phyloP scores from a whole-genome alignment of 1,140 invertebrate genomes.

The Homalodisca vitripennis region DNA sequence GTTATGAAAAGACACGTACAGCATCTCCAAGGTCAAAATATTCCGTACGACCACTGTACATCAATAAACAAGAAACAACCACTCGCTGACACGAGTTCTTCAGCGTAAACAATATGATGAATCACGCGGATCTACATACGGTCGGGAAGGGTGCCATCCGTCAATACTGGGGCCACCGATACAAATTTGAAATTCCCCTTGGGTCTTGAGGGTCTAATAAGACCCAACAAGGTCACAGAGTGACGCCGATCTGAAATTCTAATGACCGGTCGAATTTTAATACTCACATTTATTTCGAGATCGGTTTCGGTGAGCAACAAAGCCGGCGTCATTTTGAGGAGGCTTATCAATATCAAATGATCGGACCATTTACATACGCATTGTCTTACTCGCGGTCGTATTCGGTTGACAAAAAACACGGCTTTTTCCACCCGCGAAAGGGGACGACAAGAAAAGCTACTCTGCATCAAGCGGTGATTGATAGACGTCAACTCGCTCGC shows the following conservation, averaged over 20 bases:
- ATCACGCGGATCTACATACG: no score
- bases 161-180: neutral
- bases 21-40: no score
- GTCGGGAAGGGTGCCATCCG: neutral
- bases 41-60: no score
- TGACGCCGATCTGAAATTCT: constrained; percentile 32
- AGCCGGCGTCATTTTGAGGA: constrained; percentile 1
- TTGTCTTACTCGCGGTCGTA: constrained; percentile 23
- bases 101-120: no score
- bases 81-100: no score
- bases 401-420: neutral
- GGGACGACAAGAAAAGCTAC: constrained; percentile 21
- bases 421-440: constrained; percentile 19
- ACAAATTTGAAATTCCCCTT: constrained; percentile 28
- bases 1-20: no score
- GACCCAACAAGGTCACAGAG: constrained; percentile 9
- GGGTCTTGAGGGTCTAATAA: constrained; percentile 21
- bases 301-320: neutral
- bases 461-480: constrained; percentile 23
- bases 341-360: constrained; percentile 28
- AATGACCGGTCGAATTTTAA: constrained; percentile 33
- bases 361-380: constrained; percentile 24
- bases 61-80: no score
- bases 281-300: constrained; percentile 34
- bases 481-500: neutral